Conservation (phyloP, 2,113 vertebrate species). For the Lepus europaeus region DNA sequence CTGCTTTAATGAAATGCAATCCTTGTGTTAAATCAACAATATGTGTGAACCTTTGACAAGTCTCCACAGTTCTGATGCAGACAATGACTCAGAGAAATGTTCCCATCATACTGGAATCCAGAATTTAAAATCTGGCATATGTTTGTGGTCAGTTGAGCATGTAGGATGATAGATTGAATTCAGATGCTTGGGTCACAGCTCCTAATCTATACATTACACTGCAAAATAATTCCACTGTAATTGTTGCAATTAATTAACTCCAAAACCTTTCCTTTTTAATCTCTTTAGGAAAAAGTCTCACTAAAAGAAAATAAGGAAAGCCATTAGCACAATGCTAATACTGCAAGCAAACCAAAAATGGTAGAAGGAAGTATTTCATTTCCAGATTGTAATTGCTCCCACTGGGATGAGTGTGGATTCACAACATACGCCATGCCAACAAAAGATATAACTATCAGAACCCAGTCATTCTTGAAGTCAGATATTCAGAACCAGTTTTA, state of each 20-base stretch:
- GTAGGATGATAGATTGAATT: background rate
- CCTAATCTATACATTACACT: background rate
- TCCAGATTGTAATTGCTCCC: background rate
- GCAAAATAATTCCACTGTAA: background rate
- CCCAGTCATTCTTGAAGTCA: background rate
- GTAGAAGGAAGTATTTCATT: background rate
- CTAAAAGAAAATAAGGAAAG: background rate
- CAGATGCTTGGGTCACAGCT: background rate
- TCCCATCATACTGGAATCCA: background rate
- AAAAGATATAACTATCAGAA: background rate
- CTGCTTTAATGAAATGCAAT: background rate
- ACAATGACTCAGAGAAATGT: background rate
- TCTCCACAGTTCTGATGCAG: background rate
- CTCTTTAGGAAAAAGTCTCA: background rate
- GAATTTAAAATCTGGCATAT: background rate
- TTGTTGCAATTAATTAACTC: background rate
- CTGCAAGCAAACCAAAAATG: background rate
- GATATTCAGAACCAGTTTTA: background rate
- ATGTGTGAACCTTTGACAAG: background rate
- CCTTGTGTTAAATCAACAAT: background rate
- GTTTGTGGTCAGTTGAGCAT: background rate
- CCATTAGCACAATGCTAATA: background rate
- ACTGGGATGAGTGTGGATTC: background rate
- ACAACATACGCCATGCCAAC: background rate
- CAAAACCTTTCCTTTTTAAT: background rate